Conservation (phyloP, 92 coral and sea anemone species). For the Porites cylindrica region DNA sequence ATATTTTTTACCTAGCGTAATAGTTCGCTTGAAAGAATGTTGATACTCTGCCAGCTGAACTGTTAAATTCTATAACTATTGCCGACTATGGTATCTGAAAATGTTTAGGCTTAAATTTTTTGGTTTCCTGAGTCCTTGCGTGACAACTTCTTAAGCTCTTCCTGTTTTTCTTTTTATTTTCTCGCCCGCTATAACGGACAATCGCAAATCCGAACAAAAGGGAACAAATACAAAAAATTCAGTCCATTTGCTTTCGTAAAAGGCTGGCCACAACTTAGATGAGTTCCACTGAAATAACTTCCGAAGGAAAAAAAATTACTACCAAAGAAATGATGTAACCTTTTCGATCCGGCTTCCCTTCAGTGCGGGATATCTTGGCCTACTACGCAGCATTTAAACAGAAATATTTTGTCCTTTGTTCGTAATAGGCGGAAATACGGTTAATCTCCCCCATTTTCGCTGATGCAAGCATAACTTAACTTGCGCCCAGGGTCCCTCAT, state of each 20-base stretch:
- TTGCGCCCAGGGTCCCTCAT: not conserved
- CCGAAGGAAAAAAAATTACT: too few relatives aligned
- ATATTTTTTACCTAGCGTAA: not conserved
- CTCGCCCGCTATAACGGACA: not conserved
- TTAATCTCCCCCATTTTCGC: not conserved
- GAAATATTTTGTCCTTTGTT: too few relatives aligned
- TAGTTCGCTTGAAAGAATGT: too few relatives aligned
- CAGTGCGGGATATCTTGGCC: too few relatives aligned
- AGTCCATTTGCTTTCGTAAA: conserved; percentile 3
- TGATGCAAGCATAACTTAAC: not conserved
- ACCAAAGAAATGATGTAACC: too few relatives aligned
- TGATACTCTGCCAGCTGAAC: too few relatives aligned
- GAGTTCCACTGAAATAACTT: not conserved
- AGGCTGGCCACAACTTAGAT: conserved; percentile 1
- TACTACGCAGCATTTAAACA: too few relatives aligned
- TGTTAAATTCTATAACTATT: not conserved
- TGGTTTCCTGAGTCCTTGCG: not conserved
- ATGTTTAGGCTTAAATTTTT: not conserved
- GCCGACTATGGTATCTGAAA: conserved; percentile 11
- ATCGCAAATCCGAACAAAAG: conserved; percentile 3
- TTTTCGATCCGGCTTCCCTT: too few relatives aligned
- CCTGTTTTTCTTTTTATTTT: not conserved
- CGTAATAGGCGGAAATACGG: not conserved
- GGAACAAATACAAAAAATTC: not conserved
- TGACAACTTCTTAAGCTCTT: conserved; percentile 1